Base-by-base conservation (phyloP, 2,888 invertebrate species). In the Phortica okadai region DNA sequence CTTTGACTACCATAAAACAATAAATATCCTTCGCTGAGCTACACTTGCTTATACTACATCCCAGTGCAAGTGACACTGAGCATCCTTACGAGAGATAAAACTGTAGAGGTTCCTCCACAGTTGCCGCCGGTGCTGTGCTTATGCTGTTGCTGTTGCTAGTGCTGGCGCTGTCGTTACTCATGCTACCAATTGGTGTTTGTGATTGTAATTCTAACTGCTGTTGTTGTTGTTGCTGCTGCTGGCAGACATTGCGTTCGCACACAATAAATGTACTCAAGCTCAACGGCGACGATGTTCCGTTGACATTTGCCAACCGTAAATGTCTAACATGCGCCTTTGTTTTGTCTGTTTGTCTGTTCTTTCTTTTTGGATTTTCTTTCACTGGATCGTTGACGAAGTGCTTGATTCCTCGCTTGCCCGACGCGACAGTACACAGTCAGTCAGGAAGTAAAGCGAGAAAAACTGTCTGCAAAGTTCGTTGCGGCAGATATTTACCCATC, bases 221-320 rank as follows among this genome's bases (percentile, higher is more conserved):
- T 62, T 62, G 62, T 25, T 62, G 62, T 62, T 62, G 21, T 4
- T 62, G 66, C 14, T 11, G n/a, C 42, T 66, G 62, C 16, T n/a
- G 6, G 66, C 42, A 66, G 21, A 66, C 66, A 66, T 66, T 66
- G 7, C 42, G 16, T 66, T 66, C 66, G 66, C 66, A 66, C 66
- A 66, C 66, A 66, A 66, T 66, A 66, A 66, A 66, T 42, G 66
- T 41, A 41, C 41, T 66, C 66, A 42, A 66, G 66, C 66, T 41
- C 66, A 41, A 45, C 70, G 70, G 70, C 70, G 70, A 70, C 70
- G 70, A 50, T 70, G 70, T 70, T 70, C 70, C 70, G 70, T 70
- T 70, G 64, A 74, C 72, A 67, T 67, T 10, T 59, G 77, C 74
- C 77, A 75, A 58, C 77, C 33, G 78, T 78, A 78, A 80, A 78